Evolutionary conservation across 2,113 vertebrate genomes (phyloP).

Genomic region (Chloropsis cyanopogon): DNA sequence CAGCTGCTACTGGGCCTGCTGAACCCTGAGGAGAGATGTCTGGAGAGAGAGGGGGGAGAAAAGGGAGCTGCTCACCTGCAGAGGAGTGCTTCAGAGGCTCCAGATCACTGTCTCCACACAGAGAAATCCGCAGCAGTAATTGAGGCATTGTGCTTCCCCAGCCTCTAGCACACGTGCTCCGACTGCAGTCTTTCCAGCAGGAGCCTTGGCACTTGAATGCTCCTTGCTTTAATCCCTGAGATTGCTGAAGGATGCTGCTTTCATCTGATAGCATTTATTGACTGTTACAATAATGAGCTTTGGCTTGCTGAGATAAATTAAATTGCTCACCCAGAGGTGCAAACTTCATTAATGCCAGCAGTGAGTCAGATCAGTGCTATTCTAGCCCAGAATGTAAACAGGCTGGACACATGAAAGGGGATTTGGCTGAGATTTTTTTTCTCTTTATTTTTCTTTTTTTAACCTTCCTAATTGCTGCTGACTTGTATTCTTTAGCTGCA

Average conservation of each 20-base stretch:
- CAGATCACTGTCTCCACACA: fast-evolving
- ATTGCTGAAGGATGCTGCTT: slow-evolving; percentile 56
- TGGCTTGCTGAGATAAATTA: slow-evolving; percentile 51
- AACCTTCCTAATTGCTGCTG: slow-evolving; percentile 29
- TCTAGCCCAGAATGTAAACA: slow-evolving; percentile 16
- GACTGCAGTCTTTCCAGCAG: neutral
- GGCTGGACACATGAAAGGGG: slow-evolving; percentile 33
- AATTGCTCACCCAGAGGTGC: slow-evolving; percentile 48
- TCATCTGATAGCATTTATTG: slow-evolving; percentile 48
- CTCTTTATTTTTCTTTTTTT: neutral
- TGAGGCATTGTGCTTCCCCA: neutral
- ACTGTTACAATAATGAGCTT: slow-evolving; percentile 38
- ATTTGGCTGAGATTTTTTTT: neutral
- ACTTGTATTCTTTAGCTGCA: slow-evolving; percentile 6
- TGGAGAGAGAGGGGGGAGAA: neutral
- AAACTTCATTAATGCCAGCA: slow-evolving; percentile 51
- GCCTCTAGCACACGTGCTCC: neutral
- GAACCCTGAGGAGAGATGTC: neutral
- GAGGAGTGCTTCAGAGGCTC: neutral
- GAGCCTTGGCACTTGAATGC: slow-evolving; percentile 6
- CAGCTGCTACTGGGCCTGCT: neutral
- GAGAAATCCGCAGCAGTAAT: neutral
- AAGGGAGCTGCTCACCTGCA: neutral
- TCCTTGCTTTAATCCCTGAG: neutral
- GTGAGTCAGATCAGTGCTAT: neutral